Evolutionary conservation across 30 jellyfish, hydroid and myxozoan genomes (phyloP), one percentile per base, ranked within the genome.

Genomic region (Catostylus mosaicus): DNA sequence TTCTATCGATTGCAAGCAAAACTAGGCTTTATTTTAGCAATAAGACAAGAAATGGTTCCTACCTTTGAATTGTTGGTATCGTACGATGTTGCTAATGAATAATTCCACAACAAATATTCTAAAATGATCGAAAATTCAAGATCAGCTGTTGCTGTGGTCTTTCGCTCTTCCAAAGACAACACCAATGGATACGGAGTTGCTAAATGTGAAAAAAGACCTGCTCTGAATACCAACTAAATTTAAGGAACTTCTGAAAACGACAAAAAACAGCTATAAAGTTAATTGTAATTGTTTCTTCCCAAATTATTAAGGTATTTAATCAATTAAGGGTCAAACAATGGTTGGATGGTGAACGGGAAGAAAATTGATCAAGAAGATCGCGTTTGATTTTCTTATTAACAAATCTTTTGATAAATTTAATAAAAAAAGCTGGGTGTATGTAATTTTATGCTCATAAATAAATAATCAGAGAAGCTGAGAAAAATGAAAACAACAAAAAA

Each of bases 401-500:
- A 59, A 59, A 59, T 59, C 71, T 24, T 59, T 59, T 59, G 71
- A 59, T 59, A 59, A 37, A 59, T 59, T 59, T 59, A 23, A 59
- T 59, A 37, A 59, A 59, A 23, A 59, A 59, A 59, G n/a, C n/a
- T 59, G 71, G 71, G 20, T 59, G 71, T 59, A 59, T 59, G 71
- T 27, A 59, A 59, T 59, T 59, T 27, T 27, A 59, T 3, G 6
- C 32, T 59, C 71, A 59, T 59, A 18, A 59, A 59, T 59, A 8
- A 59, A 59, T 59, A n/a, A 59, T 59, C 36, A 59, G 37, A 9
- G 23, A 6, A 59, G 37, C 36, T n/a, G n/a, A n/a, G n/a, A n/a
- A n/a, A n/a, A n/a, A 43, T 43, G 16, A 43, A 43, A 43, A 6
- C 56, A 6, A 6, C 16, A 43, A 43, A 8, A 43, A 43, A 6